These are phyloP conservation scores for Eumerus sabulonum DNA, from an alignment of 2,888 invertebrate species.

Conservation along the genomic window DNA sequence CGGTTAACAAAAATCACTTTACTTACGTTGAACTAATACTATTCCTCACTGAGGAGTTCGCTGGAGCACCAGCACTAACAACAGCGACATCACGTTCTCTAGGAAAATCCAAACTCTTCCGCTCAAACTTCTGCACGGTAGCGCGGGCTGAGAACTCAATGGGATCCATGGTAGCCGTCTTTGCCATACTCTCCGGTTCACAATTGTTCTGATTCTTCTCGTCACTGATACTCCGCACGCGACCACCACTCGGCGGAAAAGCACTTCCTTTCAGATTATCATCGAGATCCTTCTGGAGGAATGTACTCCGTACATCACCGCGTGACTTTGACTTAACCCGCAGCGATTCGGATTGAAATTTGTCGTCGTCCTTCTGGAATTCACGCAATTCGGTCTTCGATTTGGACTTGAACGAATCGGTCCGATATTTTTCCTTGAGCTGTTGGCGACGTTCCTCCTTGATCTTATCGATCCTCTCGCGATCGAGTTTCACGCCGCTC, in stretches of 20 bases:
- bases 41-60: conserved; percentile 63
- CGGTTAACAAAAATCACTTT: background rate
- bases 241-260: conserved; percentile 48
- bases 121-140: conserved; percentile 75
- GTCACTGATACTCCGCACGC: conserved; percentile 78
- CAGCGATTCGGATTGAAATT: conserved; percentile 75
- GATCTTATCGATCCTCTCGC: conserved; percentile 93
- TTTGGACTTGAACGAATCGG: conserved; percentile 86
- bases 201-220: conserved; percentile 78
- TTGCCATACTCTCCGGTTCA: conserved; percentile 48
- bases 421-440: conserved; percentile 90
- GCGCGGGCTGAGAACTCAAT: conserved; percentile 72
- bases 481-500: conserved; percentile 82
- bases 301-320: conserved; percentile 74
- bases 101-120: conserved; percentile 73
- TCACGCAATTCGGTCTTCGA: conserved; percentile 78
- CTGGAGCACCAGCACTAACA: conserved; percentile 38
- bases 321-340: conserved; percentile 78
- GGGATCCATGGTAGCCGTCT: conserved; percentile 43
- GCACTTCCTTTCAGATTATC: conserved; percentile 74
- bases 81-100: conserved; percentile 69
- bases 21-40: conserved; percentile 75
- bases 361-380: conserved; percentile 74
- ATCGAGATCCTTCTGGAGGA: conserved; percentile 76
- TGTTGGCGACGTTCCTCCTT: conserved; percentile 93